These are phyloP conservation scores for Heteropelma amictum DNA, from an alignment of 2,888 invertebrate genomes.

Conservation along the genomic window DNA sequence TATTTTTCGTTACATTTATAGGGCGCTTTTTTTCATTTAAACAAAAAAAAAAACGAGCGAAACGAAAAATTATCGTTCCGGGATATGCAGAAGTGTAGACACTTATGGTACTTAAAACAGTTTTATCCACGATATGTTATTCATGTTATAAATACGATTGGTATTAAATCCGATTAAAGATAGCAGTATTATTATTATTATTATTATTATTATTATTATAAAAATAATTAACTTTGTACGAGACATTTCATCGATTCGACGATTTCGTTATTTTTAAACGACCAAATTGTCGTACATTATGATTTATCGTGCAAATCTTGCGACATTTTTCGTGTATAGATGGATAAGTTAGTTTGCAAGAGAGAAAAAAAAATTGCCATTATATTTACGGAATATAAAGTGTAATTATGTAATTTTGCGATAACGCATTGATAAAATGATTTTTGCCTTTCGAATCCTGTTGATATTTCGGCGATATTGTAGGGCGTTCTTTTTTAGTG, in stretches of 20 bases:
- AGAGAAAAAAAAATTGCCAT: too few relatives aligned
- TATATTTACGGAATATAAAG: too few relatives aligned
- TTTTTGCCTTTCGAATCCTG: conserved; percentile 35
- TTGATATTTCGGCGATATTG: conserved; percentile 28
- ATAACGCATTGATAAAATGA: not conserved
- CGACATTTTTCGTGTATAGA: too few relatives aligned
- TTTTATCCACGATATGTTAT: conserved; percentile 46
- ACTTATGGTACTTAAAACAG: conserved; percentile 57
- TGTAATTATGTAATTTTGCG: too few relatives aligned
- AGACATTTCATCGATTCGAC: conserved; percentile 6
- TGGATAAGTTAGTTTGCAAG: too few relatives aligned
- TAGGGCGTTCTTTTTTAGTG: conserved; percentile 37
- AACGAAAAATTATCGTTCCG: conserved; percentile 7
- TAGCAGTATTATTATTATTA: conserved; percentile 56
- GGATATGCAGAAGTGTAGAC: conserved; percentile 40
- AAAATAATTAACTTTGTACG: conserved; percentile 42
- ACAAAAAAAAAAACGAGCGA: not conserved
- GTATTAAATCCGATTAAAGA: conserved; percentile 43
- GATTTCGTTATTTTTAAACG: too few relatives aligned
- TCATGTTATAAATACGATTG: conserved; percentile 45
- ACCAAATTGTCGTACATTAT: too few relatives aligned
- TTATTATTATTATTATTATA: conserved; percentile 21
- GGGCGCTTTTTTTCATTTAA: too few relatives aligned
- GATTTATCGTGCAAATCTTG: too few relatives aligned
- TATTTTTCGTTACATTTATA: too few relatives aligned